phyloP scores from a whole-genome alignment of 2,113 vertebrate species.

The Megatriorchis doriae region DNA sequence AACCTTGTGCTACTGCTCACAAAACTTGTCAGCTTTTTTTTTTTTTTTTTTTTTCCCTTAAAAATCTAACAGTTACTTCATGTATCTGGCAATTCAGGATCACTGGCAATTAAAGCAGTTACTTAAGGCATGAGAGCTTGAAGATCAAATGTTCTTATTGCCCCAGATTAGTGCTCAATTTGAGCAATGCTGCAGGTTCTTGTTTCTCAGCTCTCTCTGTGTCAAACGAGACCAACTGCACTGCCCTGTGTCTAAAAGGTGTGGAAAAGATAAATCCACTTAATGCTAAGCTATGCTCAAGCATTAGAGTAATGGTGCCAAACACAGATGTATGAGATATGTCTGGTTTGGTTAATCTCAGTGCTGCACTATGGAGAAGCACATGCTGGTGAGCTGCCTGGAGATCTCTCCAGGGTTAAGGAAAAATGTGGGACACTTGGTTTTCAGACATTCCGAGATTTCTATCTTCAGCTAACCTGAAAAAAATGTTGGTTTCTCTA shows the following conservation, averaged over 20 bases:
- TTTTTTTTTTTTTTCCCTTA: no score
- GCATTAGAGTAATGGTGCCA: not conserved
- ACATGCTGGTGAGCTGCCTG: not conserved
- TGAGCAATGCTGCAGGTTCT: not conserved
- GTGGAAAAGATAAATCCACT: not conserved
- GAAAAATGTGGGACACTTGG: not conserved
- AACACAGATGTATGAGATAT: not conserved
- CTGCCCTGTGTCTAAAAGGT: not conserved
- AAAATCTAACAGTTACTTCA: not conserved
- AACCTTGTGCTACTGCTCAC: not conserved
- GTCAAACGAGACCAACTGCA: not conserved
- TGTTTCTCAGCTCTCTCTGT: not conserved
- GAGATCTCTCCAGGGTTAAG: not conserved
- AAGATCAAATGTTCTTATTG: not conserved
- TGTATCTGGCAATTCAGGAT: not conserved
- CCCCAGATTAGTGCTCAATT: not conserved
- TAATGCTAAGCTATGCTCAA: not conserved
- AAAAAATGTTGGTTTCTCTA: not conserved
- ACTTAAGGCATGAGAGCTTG: not conserved
- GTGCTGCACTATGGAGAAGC: not conserved
- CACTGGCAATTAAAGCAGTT: not conserved
- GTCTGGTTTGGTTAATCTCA: not conserved
- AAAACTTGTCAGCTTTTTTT: not conserved
- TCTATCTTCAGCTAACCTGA: rapidly evolving
- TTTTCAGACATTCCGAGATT: not conserved